Conservation (phyloP, 2,113 vertebrate species). For the Bufo bufo region DNA sequence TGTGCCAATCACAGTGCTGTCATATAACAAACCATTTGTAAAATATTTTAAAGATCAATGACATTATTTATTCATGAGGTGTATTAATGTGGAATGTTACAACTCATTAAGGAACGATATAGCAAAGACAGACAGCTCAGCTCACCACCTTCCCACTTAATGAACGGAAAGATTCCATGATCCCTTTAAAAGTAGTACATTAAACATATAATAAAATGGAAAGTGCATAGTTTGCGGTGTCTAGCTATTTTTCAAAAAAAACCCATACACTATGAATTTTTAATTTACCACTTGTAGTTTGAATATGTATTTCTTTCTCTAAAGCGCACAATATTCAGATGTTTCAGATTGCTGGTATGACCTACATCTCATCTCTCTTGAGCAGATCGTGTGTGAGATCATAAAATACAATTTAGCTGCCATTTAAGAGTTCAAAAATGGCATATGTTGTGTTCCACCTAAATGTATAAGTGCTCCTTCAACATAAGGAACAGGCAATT, state of each 20-base stretch:
- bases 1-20: too few species aligned
- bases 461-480: neutral
- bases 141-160: neutral
- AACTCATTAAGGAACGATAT: neutral
- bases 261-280: conserved; percentile 20
- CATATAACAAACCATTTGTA: too few species aligned
- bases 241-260: neutral
- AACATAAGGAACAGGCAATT: conserved; percentile 13
- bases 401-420: conserved; percentile 26
- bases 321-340: conserved; percentile 13
- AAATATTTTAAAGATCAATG: too few species aligned
- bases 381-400: conserved; percentile 28
- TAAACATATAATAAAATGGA: conserved; percentile 23
- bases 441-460: conserved; percentile 20
- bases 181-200: neutral
- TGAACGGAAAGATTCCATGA: neutral
- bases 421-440: conserved; percentile 5
- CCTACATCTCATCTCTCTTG: conserved; percentile 22
- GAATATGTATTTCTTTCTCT: conserved; percentile 25
- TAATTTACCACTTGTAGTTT: conserved; percentile 39
- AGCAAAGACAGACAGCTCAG: neutral
- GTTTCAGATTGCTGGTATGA: conserved; percentile 11
- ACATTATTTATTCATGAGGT: neutral
- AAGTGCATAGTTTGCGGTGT: neutral
- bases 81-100: conserved; percentile 2